Base-by-base conservation (phyloP, 2,797 vertebrate genomes). In the Oceanodroma leucorhoa region DNA sequence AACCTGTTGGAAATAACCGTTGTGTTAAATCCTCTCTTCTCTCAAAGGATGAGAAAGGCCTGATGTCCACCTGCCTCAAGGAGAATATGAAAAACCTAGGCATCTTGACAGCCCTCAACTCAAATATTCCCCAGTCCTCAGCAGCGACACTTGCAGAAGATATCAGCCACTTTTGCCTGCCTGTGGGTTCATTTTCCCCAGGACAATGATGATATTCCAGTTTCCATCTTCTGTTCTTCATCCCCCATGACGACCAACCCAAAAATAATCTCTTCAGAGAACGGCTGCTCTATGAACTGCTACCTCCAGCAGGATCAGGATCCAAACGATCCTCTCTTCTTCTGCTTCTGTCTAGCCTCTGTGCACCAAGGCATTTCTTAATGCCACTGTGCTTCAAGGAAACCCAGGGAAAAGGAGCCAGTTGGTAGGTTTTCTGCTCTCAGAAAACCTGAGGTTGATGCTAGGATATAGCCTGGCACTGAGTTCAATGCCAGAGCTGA, bases 121-220 rank as follows among this genome's bases (percentile, higher is more conserved):
- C 45, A 80, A 77, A 53, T 32, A 77, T 7, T 29, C 64, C 32
- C 23, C 57, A 55, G 11, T 15, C 38, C 50, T 58, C 62, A 78
- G 16, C 41, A 89, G 10, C 0, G 0, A 71, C 30, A 73, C 6
- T 46, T 36, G 2, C 14, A 54, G 40, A 82, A 89, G 24, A 4
- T 17, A 96, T 3, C 12, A 62, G 14, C 12, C 34, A 51, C 15
- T 22, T 78, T 91, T 10, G 23, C 24, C 58, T 58, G 30, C 14
- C 19, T 17, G 17, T 71, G 10, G 5, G 22, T 40, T 76, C 11
- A 38, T 77, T 41, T 92, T 83, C 41, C 12, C 23, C 17, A 8
- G 16, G 45, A 78, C 41, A 78, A 64, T 21, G 5, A 85, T n/a
- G 34, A 19, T 32, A 75, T 24, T 84, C 36, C 23, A 51, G 14